Percentiles rank a stretch among this genome's conserved stretches.
phyloP scores from a whole-genome alignment of 2,888 invertebrate genomes.

The Tenthredo livida region DNA sequence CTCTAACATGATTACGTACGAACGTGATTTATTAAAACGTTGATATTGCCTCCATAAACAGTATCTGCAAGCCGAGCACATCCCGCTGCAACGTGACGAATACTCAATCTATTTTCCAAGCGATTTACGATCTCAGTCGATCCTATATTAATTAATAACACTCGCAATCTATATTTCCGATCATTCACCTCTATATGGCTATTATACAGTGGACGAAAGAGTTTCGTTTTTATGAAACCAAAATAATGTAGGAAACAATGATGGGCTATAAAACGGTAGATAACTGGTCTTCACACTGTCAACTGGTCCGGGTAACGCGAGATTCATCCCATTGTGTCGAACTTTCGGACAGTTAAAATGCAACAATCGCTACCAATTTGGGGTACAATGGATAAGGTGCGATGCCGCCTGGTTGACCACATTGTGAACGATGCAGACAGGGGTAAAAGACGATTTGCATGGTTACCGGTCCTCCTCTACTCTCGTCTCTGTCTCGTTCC shows the following conservation, averaged over 20 bases:
- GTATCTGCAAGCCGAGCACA: conserved; percentile 38
- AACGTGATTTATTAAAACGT: conserved; percentile 53
- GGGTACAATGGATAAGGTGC: conserved; percentile 50
- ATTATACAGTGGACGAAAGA: background rate
- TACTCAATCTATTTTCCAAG: background rate
- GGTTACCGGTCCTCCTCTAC: conserved; percentile 57
- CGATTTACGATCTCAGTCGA: conserved; percentile 11
- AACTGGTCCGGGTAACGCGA: conserved; percentile 39
- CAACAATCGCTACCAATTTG: conserved; percentile 54
- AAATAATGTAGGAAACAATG: background rate
- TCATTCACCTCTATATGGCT: background rate
- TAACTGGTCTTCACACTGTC: conserved; percentile 9
- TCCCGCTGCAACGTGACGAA: conserved; percentile 29
- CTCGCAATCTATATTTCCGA: background rate
- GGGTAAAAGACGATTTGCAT: conserved; percentile 59
- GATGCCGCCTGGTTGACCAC: conserved; percentile 52
- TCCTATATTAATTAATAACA: background rate
- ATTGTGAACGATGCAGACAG: conserved; percentile 52
- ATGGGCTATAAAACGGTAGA: background rate
- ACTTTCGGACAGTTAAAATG: conserved; percentile 50
- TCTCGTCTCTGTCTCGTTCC: background rate
- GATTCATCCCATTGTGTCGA: conserved; percentile 42
- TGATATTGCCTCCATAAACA: conserved; percentile 48
- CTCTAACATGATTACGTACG: conserved; percentile 63
- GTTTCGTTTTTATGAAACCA: background rate